Conservation (phyloP, 2,888 invertebrate species). For the Chirona hameri region DNA sequence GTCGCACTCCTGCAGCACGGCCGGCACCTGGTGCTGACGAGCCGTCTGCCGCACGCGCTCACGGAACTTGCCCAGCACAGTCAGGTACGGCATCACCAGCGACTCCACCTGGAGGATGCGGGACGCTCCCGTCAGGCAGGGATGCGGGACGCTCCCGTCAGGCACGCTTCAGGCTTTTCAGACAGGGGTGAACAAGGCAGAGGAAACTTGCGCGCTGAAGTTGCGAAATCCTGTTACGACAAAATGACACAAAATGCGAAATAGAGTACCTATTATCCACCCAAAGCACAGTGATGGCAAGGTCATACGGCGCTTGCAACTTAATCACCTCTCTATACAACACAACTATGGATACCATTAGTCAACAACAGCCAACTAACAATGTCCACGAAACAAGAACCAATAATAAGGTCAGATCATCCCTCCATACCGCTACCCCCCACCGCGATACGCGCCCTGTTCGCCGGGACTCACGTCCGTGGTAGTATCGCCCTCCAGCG, state of each 20-base stretch:
- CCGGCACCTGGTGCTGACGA: conserved; percentile 58
- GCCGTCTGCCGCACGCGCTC: conserved; percentile 70
- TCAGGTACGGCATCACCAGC: conserved; percentile 78
- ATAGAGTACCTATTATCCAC: too few relatives aligned
- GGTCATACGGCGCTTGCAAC: too few relatives aligned
- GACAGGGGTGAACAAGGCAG: too few relatives aligned
- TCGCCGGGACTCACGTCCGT: conserved; percentile 22
- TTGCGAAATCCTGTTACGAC: too few relatives aligned
- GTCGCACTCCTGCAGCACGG: conserved; percentile 83
- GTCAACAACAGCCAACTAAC: too few relatives aligned
- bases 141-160: conserved; percentile 13
- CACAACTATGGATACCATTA: too few relatives aligned
- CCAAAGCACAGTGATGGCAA: too few relatives aligned
- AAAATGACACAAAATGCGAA: too few relatives aligned
- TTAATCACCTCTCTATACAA: too few relatives aligned
- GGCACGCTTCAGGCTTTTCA: too few relatives aligned
- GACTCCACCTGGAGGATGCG: conserved; percentile 22
- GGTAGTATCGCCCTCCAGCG: not conserved
- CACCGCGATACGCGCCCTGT: too few relatives aligned
- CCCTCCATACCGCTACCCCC: not conserved
- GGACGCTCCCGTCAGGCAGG: not conserved
- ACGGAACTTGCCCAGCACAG: conserved; percentile 79
- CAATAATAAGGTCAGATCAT: conserved; percentile 33
- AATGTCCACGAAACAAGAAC: not conserved
- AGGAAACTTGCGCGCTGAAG: too few relatives aligned